Conservation (phyloP, 2,113 vertebrate genomes). For the Anolis sagrei region DNA sequence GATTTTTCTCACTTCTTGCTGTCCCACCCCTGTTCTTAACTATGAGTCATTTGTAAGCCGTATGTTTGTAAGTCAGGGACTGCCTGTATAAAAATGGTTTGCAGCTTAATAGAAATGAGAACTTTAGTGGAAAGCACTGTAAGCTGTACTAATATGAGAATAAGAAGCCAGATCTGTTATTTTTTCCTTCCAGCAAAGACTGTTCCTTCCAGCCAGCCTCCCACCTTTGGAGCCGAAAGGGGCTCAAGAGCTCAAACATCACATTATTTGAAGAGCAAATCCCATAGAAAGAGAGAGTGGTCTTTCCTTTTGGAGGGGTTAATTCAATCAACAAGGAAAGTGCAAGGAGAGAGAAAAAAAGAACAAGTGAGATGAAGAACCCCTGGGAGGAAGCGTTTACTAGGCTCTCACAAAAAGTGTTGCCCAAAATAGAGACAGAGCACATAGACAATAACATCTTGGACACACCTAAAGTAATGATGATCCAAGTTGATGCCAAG, state of each 20-base stretch:
- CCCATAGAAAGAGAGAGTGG: background rate
- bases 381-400: background rate
- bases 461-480: slow-evolving; percentile 69
- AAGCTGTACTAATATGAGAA: too few species aligned
- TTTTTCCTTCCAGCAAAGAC: background rate
- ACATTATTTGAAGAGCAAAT: background rate
- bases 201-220: background rate
- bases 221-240: background rate
- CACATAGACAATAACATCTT: background rate
- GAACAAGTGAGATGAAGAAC: background rate
- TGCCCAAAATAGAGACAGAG: background rate
- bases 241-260: background rate
- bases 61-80: too few species aligned
- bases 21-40: too few species aligned
- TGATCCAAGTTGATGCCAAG: slow-evolving; percentile 70
- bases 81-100: too few species aligned
- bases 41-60: too few species aligned
- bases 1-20: too few species aligned
- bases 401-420: background rate
- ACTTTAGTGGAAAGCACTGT: too few species aligned
- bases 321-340: background rate
- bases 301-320: background rate
- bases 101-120: too few species aligned
- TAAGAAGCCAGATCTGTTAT: background rate
- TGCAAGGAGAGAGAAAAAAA: background rate